Evolutionary conservation across 2,888 invertebrate species (phyloP).

Genomic region (Ernsta delagoae): DNA sequence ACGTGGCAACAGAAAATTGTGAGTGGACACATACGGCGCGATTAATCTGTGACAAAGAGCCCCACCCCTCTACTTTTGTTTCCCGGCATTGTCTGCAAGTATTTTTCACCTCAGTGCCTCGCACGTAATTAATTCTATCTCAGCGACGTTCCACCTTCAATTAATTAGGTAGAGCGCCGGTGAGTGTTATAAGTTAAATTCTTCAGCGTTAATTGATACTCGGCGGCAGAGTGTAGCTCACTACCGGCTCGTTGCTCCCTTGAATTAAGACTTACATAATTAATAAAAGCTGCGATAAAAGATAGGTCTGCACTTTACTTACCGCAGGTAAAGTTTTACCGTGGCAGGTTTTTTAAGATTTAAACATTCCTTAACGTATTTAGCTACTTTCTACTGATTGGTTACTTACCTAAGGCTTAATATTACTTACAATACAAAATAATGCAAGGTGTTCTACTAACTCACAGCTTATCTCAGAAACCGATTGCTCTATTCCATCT

Average conservation of each 20-base stretch:
- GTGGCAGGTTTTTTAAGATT: no score
- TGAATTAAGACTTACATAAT: slow-evolving; percentile 26
- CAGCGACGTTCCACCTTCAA: slow-evolving; percentile 43
- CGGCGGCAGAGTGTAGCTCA: slow-evolving; percentile 14
- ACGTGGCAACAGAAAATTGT: slow-evolving; percentile 45
- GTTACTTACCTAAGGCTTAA: no score
- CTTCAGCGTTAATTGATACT: slow-evolving; percentile 43
- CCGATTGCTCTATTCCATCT: slow-evolving; percentile 11
- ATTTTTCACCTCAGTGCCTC: slow-evolving; percentile 37
- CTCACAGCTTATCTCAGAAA: neutral
- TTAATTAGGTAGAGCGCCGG: slow-evolving; percentile 41
- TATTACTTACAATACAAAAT: no score
- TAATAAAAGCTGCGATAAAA: slow-evolving; percentile 13
- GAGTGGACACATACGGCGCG: slow-evolving; percentile 46
- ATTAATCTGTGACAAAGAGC: slow-evolving; percentile 48
- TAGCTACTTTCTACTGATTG: no score
- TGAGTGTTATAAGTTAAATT: slow-evolving; percentile 45
- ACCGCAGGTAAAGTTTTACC: neutral
- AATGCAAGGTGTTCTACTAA: neutral
- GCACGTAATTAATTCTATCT: slow-evolving; percentile 41
- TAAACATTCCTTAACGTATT: no score
- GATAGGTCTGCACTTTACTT: neutral
- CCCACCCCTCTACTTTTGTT: slow-evolving; percentile 21
- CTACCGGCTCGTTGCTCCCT: slow-evolving; percentile 19
- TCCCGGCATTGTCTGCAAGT: slow-evolving; percentile 15